Evolutionary conservation across 37 sponge, comb jelly and placozoan genomes (phyloP).

Genomic region (Bolinopsis microptera): DNA sequence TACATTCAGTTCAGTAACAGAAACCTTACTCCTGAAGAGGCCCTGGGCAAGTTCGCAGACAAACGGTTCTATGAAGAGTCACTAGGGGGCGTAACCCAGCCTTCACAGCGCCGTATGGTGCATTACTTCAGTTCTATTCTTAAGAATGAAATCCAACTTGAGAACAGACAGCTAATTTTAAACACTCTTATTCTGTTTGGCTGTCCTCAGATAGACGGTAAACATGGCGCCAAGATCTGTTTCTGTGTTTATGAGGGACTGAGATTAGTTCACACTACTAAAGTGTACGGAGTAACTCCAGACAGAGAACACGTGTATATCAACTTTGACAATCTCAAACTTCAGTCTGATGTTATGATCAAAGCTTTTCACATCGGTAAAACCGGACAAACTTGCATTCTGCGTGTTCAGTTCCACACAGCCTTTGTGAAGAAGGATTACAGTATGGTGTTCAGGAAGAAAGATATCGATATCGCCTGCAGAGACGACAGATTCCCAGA

Average conservation of each 20-base stretch:
- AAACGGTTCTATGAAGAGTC: slow-evolving; percentile 90
- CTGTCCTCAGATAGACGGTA: slow-evolving; percentile 90
- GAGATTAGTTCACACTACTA: slow-evolving; percentile 81
- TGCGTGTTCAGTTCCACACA: slow-evolving; percentile 91
- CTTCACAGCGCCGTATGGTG: slow-evolving; percentile 85
- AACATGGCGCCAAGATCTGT: slow-evolving; percentile 83
- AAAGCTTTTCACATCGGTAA: slow-evolving; percentile 90
- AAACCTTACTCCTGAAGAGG: slow-evolving; percentile 80
- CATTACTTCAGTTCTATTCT: slow-evolving; percentile 90
- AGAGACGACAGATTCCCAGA: slow-evolving; percentile 64
- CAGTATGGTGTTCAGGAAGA: slow-evolving; percentile 79
- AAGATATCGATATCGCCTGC: slow-evolving; percentile 90
- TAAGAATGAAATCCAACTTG: slow-evolving; percentile 75
- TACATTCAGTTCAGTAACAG: slow-evolving; percentile 93
- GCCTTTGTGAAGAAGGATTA: slow-evolving; percentile 73
- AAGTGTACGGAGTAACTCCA: slow-evolving; percentile 73
- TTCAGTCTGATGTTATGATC: slow-evolving; percentile 59
- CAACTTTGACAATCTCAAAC: slow-evolving; percentile 5
- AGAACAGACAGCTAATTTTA: slow-evolving; percentile 74
- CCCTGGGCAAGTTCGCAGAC: slow-evolving; percentile 92
- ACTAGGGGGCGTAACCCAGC: slow-evolving; percentile 92
- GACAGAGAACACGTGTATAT: slow-evolving; percentile 38
- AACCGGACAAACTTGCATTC: slow-evolving; percentile 78
- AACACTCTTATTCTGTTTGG: slow-evolving; percentile 87
- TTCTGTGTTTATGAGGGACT: slow-evolving; percentile 91